phyloP scores from a whole-genome alignment of 2,888 invertebrate species.

The Julus scandinavius region DNA sequence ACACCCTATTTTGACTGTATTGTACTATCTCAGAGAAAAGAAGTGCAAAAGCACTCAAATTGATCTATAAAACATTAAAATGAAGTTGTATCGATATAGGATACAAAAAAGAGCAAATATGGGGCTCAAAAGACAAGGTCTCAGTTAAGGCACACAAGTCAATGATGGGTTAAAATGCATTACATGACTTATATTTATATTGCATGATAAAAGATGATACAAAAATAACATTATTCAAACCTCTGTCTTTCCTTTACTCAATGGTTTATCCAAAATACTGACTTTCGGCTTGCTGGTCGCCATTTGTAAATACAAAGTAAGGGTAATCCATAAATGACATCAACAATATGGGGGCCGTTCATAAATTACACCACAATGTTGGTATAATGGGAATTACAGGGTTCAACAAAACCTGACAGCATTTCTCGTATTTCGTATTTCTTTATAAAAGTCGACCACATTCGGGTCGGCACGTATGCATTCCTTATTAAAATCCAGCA shows the following conservation, averaged over 20 bases:
- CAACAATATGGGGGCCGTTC: background rate
- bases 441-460: conserved; percentile 81
- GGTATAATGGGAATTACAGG: background rate
- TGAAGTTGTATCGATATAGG: background rate
- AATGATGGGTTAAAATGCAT: background rate
- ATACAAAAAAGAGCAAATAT: background rate
- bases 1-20: conserved; percentile 82
- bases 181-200: background rate
- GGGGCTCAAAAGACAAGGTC: background rate
- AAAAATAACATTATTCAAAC: conserved; percentile 66
- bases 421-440: background rate
- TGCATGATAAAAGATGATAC: conserved; percentile 11
- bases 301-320: conserved; percentile 43
- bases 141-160: background rate
- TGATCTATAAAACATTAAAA: conserved; percentile 67
- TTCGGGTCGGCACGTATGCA: conserved; percentile 90
- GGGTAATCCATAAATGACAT: conserved; percentile 5
- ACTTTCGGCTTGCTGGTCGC: conserved; percentile 54
- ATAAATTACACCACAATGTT: background rate
- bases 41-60: conserved; percentile 90
- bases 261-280: conserved; percentile 84
- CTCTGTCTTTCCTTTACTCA: conserved; percentile 92
- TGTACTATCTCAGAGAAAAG: conserved; percentile 98
- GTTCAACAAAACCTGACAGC: background rate
- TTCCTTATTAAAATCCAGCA: conserved; percentile 84